Evolutionary conservation across 2,888 invertebrate species (phyloP), one percentile per base, ranked within the genome.

Genomic region (Baccha elongata): DNA sequence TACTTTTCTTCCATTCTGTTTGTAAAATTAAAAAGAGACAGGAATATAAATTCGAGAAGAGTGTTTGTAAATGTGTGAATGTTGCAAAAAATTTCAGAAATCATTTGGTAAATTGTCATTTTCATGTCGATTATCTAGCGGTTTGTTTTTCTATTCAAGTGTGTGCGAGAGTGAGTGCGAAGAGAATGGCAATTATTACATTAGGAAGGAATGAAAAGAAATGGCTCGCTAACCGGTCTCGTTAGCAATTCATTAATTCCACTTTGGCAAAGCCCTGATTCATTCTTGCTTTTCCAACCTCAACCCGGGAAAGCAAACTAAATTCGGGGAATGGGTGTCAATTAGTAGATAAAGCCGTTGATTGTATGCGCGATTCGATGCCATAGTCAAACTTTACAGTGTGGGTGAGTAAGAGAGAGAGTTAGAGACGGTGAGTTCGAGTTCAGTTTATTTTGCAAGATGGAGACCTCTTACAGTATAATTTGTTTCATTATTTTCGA

Each of bases 181-280:
- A 19, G 53, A 76, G 71, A 15, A 44, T 17, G 29, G 44, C 44
- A 23, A 58, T 42, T 42, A 76, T 76, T 42, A 52, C 35, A 42
- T 60, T 58, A 55, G 67, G 67, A 71, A 50, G 55, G 72, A 68
- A 76, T 67, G 26, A 48, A 81, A 76, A 71, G 76, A 67, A 76
- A 83, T 83, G 53, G 78, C 72, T 72, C 72, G 62, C 72, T 83
- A 83, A 83, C 68, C 83, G 52, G 79, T 53, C 69, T 79, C 84
- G 79, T 84, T 84, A 84, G 79, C 60, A 65, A 60, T 84, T 73
- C 74, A 68, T 74, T 79, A 84, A 83, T 78, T 81, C 71, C 76
- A 83, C 62, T 76, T 76, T 68, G 62, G 42, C 67, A 78, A 71
- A 72, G 42, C 65, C 60, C 44, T 44, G 26, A 40, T 81, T 74